Conservation (phyloP, 2,888 invertebrate genomes). For the Tolmerus cingulatus region DNA sequence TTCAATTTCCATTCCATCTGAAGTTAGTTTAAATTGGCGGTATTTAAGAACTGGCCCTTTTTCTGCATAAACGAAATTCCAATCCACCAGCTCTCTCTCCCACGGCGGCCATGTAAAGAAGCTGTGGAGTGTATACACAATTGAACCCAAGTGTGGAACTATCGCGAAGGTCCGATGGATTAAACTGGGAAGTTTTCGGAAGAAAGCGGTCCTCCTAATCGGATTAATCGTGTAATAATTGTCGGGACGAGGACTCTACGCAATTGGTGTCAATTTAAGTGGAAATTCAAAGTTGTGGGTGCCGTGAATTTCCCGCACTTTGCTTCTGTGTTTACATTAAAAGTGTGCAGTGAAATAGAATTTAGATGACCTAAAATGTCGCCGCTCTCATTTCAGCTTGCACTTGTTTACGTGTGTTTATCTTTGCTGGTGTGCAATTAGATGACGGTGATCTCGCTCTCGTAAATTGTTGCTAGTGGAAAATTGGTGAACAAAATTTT, state of each 20-base stretch:
- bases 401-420: constrained; percentile 53
- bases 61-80: constrained; percentile 23
- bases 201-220: not conserved
- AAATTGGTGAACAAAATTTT: constrained; percentile 27
- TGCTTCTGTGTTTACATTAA: constrained; percentile 38
- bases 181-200: not conserved
- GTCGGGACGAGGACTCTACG: not conserved
- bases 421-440: constrained; percentile 41
- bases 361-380: constrained; percentile 52
- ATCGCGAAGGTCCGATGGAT: constrained; percentile 8
- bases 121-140: constrained; percentile 25
- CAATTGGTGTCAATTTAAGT: not conserved
- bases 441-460: constrained; percentile 3
- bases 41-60: not conserved
- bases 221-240: not conserved
- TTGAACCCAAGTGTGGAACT: constrained; percentile 30
- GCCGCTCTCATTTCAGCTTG: constrained; percentile 51
- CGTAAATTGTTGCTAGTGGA: constrained; percentile 38
- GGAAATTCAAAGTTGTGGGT: not conserved
- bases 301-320: constrained; percentile 15
- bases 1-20: not conserved
- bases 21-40: not conserved
- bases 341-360: constrained; percentile 33
- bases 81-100: constrained; percentile 13
- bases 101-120: constrained; percentile 20